Base-by-base conservation (phyloP, 2,888 invertebrate genomes). In the Parascotia fuliginaria region DNA sequence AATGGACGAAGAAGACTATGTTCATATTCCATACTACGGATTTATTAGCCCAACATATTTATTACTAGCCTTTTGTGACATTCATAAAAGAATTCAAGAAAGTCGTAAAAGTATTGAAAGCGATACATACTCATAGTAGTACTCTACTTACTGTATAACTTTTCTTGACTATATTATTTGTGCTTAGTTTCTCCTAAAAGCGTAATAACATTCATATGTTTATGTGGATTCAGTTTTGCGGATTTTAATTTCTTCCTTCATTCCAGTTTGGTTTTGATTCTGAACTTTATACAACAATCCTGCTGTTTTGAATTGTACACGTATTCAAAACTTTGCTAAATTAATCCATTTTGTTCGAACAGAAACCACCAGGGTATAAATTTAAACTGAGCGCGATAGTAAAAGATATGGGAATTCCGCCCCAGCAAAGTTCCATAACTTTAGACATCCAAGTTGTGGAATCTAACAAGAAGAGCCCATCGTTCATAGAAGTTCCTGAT, bases 401-500 rank as follows among this genome's bases (percentile, higher is more conserved):
- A n/a, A 93, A 93, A 64, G 97, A 98, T 85, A 94, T 94, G 81
- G 97, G 97, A 0, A 84, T 85, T 13, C 92, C 90, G 9, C 92
- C 94, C 6, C 94, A 94, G 71, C 93, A 94, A 72, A 95, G 95
- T 60, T 93, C 94, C 42, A 97, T 96, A 56, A 95, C 95, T 77
- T 94, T 98, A 56, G 95, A 96, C 65, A 96, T 98, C 62, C 94
- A 94, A 60, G 96, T 98, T 19, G 96, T 97, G 4, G 96, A 96
- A 75, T 96, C 96, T n/a, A 96, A 95, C 82, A 97, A 96, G 90
- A 97, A 96, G 84, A 95, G 95, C 60, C 97, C 97, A 27, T 93
- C 94, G 37, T 97, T 97, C 75, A 93, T 94, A 42, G 90, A 92
- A 60, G 92, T 93, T 57, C 93, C 94, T n/a, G 75, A 86, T 50